Evolutionary conservation across 2,888 invertebrate species (phyloP), one percentile per base, ranked within the genome.

Genomic region (Drosophila tanythrix): DNA sequence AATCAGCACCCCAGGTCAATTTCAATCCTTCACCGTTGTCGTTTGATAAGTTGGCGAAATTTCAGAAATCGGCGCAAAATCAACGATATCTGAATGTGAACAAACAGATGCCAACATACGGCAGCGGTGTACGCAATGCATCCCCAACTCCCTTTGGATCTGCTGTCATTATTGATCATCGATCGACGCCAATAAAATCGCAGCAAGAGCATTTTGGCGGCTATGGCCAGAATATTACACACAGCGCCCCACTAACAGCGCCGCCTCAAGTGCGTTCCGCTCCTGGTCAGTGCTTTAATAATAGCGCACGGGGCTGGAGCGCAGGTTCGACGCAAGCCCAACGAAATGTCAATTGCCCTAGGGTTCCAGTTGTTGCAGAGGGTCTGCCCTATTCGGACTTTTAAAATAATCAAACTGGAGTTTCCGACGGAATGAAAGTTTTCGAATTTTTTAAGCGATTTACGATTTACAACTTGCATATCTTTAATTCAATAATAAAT

Each of bases 221-320:
- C 7, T 69, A 65, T 66, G 50, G 38, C n/a, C 70, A 55, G n/a
- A 18, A 53, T n/a, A 25, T 46, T 25, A 46, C 21, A 5, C 35
- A 25, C 36, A 38, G 13, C 25, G 25, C 4, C 15, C 46, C 46
- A 46, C 3, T 46, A 8, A 25, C 25, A 46, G 25, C 15, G 15
- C 15, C 46, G 15, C 8, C 46, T 46, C 74, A 74, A 27, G 10
- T 71, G 40, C 60, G 53, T n/a, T 25, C 38, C 2, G 8, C 36
- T n/a, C n/a, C 33, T 18, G 84, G 79, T 61, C 90, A 90, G 27
- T 97, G 96, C 89, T 97, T 97, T 93, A 97, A 97, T 86, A 97
- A 96, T 0, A 96, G 97, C 38, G 96, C 97, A 6, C 95, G 97
- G 38, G 97, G 97, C 1, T 97, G 97, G 97, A 95, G 70, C 29